phyloP scores from a whole-genome alignment of 2,888 invertebrate species.

The Drosophila atroscutellata region DNA sequence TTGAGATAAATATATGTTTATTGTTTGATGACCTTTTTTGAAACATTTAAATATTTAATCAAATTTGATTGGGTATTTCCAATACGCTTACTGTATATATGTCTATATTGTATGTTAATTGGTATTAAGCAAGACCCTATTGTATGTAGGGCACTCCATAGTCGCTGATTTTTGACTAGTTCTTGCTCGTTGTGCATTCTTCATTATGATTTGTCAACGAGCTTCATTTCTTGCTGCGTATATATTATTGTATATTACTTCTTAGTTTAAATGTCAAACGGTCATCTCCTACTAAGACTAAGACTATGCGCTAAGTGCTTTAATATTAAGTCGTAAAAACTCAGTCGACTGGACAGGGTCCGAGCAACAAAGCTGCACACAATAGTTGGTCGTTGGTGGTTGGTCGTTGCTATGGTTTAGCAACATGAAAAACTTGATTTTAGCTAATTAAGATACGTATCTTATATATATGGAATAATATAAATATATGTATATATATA shows the following conservation, averaged over 20 bases:
- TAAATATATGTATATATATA: not conserved
- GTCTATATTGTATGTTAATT: not conserved
- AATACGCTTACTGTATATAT: not conserved
- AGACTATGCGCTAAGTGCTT: conserved; percentile 23
- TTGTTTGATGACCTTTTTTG: not conserved
- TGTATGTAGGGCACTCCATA: not conserved
- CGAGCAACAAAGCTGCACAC: conserved; percentile 2
- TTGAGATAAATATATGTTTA: not conserved
- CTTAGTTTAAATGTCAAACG: conserved; percentile 52
- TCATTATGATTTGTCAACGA: not conserved
- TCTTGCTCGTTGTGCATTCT: conserved; percentile 3
- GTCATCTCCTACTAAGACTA: conserved; percentile 26
- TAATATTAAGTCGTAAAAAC: conserved; percentile 15
- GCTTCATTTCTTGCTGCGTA: conserved; percentile 1
- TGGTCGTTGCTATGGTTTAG: not conserved
- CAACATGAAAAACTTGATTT: conserved; percentile 17
- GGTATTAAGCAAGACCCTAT: not conserved
- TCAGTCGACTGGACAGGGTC: not conserved
- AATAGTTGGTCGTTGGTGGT: not conserved
- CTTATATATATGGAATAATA: not conserved
- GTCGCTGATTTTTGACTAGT: not conserved
- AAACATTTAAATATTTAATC: not conserved
- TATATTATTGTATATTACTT: conserved; percentile 9
- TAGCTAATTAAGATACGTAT: not conserved
- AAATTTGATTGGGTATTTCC: not conserved